These are phyloP conservation scores for Champsocephalus esox DNA, from an alignment of 2,797 vertebrate genomes.

Conservation along the genomic window DNA sequence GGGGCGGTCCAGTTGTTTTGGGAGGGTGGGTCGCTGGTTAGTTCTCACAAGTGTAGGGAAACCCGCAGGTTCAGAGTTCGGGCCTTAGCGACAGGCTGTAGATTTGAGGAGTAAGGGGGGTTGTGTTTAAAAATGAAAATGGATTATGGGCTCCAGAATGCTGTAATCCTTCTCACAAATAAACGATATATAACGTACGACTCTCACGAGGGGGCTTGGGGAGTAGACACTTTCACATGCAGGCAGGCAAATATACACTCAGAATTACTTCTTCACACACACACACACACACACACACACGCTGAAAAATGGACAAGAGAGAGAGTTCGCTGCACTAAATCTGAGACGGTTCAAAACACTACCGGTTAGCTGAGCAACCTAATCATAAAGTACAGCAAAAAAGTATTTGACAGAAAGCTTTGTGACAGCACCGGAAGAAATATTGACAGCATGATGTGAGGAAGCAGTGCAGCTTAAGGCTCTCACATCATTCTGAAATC, in stretches of 20 bases:
- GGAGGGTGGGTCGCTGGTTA: conserved; percentile 49
- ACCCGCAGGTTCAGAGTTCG: conserved; percentile 81
- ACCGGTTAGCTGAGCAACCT: not conserved
- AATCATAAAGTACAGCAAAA: conserved; percentile 28
- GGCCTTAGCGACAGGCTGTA: conserved; percentile 82
- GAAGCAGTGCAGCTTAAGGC: conserved; percentile 27
- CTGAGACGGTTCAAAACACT: conserved; percentile 3
- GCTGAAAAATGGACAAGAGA: conserved; percentile 1
- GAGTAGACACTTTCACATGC: conserved; percentile 56
- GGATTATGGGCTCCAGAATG: conserved; percentile 80
- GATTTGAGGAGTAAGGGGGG: conserved; percentile 82
- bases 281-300: not conserved
- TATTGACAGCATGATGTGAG: conserved; percentile 5
- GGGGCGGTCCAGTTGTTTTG: conserved; percentile 55
- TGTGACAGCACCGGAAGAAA: conserved; percentile 15
- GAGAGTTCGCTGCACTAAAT: conserved; percentile 1
- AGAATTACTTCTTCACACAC: not conserved
- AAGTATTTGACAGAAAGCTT: not conserved
- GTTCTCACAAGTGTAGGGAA: conserved; percentile 74
- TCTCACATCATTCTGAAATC: conserved; percentile 27
- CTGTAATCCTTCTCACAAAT: conserved; percentile 73
- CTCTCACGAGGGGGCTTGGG: conserved; percentile 52
- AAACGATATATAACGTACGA: conserved; percentile 69
- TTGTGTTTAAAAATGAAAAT: conserved; percentile 87
- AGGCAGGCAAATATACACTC: conserved; percentile 14